Conservation (phyloP, 2,113 vertebrate species). For the Misgurnus mizolepis region DNA sequence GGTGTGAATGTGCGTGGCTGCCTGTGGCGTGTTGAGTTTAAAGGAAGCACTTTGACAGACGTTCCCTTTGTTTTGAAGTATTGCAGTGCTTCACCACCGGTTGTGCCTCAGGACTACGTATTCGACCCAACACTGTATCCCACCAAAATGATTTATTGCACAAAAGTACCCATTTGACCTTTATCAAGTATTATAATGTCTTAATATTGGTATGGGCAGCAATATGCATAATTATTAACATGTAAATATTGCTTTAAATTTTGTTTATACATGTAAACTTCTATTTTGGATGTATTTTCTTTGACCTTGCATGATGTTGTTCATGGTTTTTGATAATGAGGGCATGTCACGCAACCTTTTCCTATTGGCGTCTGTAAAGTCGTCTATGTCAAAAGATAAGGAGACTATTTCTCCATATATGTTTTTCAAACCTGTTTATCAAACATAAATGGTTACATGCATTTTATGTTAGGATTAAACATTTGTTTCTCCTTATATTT, state of each 20-base stretch:
- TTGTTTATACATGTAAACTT: no score
- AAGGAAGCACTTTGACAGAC: slow-evolving; percentile 7
- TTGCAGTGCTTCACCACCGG: background rate
- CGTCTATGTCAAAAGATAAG: no score
- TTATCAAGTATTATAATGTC: background rate
- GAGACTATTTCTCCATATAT: no score
- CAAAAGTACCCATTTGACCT: no score
- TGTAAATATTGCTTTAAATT: no score
- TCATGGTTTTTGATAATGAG: background rate
- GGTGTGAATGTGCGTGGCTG: background rate
- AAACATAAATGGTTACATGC: background rate
- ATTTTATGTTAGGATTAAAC: background rate
- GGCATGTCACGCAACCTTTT: background rate
- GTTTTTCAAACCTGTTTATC: no score
- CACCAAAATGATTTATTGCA: background rate
- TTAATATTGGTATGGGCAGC: background rate
- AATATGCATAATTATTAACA: background rate
- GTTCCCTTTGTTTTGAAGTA: slow-evolving; percentile 21
- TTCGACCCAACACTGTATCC: background rate
- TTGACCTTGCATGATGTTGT: background rate
- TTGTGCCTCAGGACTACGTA: background rate
- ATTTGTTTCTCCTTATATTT: background rate
- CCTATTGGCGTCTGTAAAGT: no score
- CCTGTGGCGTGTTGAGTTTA: slow-evolving; percentile 18
- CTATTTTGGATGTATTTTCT: background rate